phyloP scores from a whole-genome alignment of 1,140 invertebrate genomes.

The Pseudomyrmex cubaensis region DNA sequence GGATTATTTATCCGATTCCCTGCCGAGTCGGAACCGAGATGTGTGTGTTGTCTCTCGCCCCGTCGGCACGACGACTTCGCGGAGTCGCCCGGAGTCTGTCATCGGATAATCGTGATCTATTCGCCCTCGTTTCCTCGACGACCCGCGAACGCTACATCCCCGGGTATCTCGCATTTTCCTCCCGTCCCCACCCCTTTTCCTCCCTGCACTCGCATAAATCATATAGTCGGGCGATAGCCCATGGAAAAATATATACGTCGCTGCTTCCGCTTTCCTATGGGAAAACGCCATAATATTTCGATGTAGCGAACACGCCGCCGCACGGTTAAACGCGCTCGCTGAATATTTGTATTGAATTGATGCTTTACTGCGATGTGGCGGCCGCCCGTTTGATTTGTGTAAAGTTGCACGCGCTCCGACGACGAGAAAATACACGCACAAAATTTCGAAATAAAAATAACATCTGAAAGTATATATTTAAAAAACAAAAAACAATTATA shows the following conservation, averaged over 20 bases:
- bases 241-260: conserved; percentile 69
- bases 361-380: conserved; percentile 34
- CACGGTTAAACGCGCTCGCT: conserved; percentile 45
- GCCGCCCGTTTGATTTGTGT: conserved; percentile 33
- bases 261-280: conserved; percentile 63
- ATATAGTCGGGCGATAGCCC: conserved; percentile 56
- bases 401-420: neutral
- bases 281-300: conserved; percentile 70
- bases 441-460: neutral
- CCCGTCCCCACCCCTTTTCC: no score
- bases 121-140: conserved; percentile 61
- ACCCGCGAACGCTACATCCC: conserved; percentile 64
- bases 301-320: conserved; percentile 41
- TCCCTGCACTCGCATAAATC: conserved; percentile 67
- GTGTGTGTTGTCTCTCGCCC: neutral
- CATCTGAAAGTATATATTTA: neutral
- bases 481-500: neutral
- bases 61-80: neutral
- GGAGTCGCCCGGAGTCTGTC: conserved; percentile 57
- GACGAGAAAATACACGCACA: neutral
- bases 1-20: conserved; percentile 61
- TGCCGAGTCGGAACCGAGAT: conserved; percentile 60
- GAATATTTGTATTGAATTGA: conserved; percentile 53
- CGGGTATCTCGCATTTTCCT: conserved; percentile 55
- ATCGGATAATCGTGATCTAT: conserved; percentile 71